phyloP scores from a whole-genome alignment of 1,140 invertebrate species.

The Ostrea edulis region DNA sequence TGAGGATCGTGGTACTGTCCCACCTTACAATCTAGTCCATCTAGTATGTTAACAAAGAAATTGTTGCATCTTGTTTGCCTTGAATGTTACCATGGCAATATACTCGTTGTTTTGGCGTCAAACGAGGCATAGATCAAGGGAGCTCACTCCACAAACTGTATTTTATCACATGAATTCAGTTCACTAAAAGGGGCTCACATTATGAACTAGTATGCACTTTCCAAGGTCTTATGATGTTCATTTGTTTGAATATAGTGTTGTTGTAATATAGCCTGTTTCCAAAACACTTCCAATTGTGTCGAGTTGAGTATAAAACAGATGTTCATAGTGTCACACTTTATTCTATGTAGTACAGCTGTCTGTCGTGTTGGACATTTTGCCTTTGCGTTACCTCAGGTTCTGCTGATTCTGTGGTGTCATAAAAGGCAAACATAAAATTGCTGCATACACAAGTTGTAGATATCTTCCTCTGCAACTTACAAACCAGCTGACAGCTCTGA shows the following conservation, averaged over 20 bases:
- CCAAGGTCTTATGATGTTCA: too few relatives aligned
- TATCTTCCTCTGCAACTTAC: background rate
- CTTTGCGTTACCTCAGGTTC: background rate
- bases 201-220: background rate
- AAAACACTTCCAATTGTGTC: too few relatives aligned
- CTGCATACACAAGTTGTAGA: constrained; percentile 5
- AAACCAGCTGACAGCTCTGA: background rate
- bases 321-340: too few relatives aligned
- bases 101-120: background rate
- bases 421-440: background rate
- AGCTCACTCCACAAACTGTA: background rate
- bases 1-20: too few relatives aligned
- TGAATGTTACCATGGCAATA: background rate
- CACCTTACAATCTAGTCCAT: too few relatives aligned
- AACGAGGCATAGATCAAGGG: background rate
- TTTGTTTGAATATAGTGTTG: background rate
- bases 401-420: background rate
- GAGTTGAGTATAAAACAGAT: too few relatives aligned
- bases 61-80: background rate
- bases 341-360: background rate
- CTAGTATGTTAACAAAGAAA: background rate
- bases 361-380: background rate
- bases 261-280: too few relatives aligned
- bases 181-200: background rate
- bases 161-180: background rate